A percentile compares a stretch with the other conserved stretches of the same genome.
These are phyloP conservation scores for Aphelenchoides besseyi DNA, from an alignment of 1,140 invertebrate species.

Conservation along the genomic window DNA sequence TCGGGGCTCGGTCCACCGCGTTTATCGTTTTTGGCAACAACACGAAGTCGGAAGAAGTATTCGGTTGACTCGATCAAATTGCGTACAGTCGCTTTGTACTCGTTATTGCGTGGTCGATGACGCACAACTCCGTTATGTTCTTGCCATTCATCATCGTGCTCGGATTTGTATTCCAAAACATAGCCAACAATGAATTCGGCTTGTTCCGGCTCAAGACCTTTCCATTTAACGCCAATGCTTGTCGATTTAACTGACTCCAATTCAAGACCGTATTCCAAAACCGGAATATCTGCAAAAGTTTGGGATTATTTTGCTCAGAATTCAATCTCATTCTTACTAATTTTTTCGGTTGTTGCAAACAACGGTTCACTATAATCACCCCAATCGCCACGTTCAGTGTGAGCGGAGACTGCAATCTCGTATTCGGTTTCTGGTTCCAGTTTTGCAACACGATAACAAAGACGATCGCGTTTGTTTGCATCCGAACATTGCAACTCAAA, in stretches of 20 bases:
- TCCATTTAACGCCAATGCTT: constrained; percentile 60
- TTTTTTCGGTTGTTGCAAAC: constrained; percentile 47
- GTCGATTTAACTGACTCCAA: constrained; percentile 56
- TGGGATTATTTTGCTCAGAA: too few species aligned
- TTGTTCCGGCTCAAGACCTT: constrained; percentile 50
- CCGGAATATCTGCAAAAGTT: constrained; percentile 53
- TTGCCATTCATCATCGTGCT: constrained; percentile 55
- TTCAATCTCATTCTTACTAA: constrained; percentile 34
- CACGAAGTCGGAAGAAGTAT: constrained; percentile 61
- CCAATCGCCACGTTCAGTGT: constrained; percentile 62
- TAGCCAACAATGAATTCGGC: constrained; percentile 61
- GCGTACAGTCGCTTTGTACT: constrained; percentile 56
- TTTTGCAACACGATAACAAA: constrained; percentile 56
- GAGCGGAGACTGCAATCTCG: constrained; percentile 59
- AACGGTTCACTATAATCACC: constrained; percentile 58
- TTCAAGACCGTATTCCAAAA: constrained; percentile 57
- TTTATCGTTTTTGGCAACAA: constrained; percentile 62
- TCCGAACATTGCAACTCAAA: constrained; percentile 57
- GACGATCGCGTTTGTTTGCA: constrained; percentile 47
- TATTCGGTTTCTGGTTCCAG: constrained; percentile 62
- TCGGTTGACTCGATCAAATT: constrained; percentile 56
- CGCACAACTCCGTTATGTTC: constrained; percentile 58
- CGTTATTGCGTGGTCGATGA: constrained; percentile 44
- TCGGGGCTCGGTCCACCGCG: constrained; percentile 60
- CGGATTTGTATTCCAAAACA: constrained; percentile 61